phyloP scores from a whole-genome alignment of 1,140 invertebrate genomes.

The Papilio glaucus region DNA sequence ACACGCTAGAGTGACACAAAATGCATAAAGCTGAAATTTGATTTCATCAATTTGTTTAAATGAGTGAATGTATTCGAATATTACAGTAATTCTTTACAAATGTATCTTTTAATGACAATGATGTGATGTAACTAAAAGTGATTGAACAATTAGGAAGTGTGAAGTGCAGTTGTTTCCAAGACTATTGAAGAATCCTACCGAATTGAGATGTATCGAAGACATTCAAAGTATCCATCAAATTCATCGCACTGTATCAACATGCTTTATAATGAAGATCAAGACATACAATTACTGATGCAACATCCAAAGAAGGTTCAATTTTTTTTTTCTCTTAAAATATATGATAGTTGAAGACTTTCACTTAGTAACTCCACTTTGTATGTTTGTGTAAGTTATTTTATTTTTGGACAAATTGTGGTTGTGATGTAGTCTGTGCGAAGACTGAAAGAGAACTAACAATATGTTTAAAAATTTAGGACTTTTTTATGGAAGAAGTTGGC shows the following conservation, averaged over 20 bases:
- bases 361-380: not conserved
- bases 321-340: not conserved
- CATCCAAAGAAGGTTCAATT: not conserved
- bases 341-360: not conserved
- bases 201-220: not conserved
- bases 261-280: not conserved
- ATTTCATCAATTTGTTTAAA: too few species aligned
- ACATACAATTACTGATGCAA: not conserved
- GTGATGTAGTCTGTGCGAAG: not conserved
- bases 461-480: not conserved
- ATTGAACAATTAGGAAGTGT: too few species aligned
- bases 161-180: too few species aligned
- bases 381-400: not conserved
- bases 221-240: not conserved
- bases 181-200: not conserved
- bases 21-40: too few species aligned
- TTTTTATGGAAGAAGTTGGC: too few species aligned
- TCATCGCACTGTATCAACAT: too few species aligned
- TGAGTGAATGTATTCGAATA: too few species aligned
- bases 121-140: too few species aligned
- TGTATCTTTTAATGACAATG: too few species aligned
- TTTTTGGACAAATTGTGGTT: slow-evolving; percentile 1
- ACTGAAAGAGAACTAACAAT: not conserved
- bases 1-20: too few species aligned
- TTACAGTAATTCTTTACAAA: too few species aligned